Evolutionary conservation across 2,888 invertebrate genomes (phyloP), one percentile per base, ranked within the genome.

Genomic region (Meandrusa payeni): DNA sequence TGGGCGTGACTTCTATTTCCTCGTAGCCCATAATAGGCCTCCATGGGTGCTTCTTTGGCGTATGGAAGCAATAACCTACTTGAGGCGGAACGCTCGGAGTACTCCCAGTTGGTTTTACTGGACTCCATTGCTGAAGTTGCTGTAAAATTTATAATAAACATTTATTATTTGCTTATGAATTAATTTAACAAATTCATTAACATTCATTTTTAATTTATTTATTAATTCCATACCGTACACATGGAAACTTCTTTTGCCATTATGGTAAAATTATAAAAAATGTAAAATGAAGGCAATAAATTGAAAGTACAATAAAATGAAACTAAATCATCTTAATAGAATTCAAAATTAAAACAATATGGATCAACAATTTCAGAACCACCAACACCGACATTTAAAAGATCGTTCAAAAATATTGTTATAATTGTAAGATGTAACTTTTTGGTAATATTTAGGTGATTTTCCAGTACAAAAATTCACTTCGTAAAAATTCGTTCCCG

Each of bases 91-190:
- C 78, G 39, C 89, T 82, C 9, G 92, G 89, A 0, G 91, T 89
- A 0, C 90, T 88, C 12, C 90, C 88, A 7, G 90, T 90, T 54
- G 93, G 93, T 86, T 93, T 91, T 46, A 90, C 89, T 13, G 90
- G 89, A 58, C 90, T 91, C 93, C 93, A 93, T 89, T 94, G 92
- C 89, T 94, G 94, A 50, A 94, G 89, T 93, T 94, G 94, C 93
- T 93, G 59, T 2, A 58, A 42, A 52, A 23, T 27, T 15, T 5
- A 41, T 28, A 9, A 13, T 7, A 31, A 15, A 3, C 15, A 3
- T 15, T 15, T 4, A 15, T 15, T 15, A 15, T 15, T 15, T 15
- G 15, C 2, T 23, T 31, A 23, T n/a, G 23, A 24, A 19, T 7
- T 7, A n/a, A 37, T 31, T 26, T 13, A 15, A n/a, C n/a, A n/a